Conservation (phyloP, 2,113 vertebrate genomes). For the Prionailurus viverrinus region DNA sequence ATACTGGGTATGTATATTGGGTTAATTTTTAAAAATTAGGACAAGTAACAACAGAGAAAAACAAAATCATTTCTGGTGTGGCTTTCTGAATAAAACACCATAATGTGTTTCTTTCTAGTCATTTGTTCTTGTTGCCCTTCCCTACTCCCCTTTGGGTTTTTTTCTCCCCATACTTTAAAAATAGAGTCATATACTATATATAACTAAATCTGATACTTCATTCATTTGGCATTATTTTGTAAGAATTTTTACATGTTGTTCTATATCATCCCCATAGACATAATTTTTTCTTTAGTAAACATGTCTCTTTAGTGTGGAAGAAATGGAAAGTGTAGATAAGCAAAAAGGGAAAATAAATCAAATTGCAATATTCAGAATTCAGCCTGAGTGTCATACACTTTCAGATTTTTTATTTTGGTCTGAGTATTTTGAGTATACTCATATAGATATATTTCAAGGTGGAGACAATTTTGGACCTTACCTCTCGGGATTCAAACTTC, state of each 20-base stretch:
- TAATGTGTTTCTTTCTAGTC: neutral
- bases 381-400: neutral
- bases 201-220: neutral
- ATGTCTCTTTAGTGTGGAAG: neutral
- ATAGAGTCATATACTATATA: neutral
- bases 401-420: neutral
- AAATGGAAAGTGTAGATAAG: neutral
- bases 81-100: neutral
- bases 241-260: neutral
- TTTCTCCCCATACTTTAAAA: neutral
- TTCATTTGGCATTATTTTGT: neutral
- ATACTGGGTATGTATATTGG: neutral
- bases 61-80: neutral
- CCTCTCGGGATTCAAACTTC: neutral
- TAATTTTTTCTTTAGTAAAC: neutral
- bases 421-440: neutral
- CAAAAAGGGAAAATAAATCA: neutral
- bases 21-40: neutral
- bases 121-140: neutral
- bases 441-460: neutral
- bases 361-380: neutral
- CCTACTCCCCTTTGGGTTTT: neutral
- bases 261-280: neutral
- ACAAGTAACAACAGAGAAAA: neutral
- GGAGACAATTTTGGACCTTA: neutral